Evolutionary conservation across 2,888 invertebrate species (phyloP), one percentile per base, ranked within the genome.

Genomic region (Mylabris sibirica): DNA sequence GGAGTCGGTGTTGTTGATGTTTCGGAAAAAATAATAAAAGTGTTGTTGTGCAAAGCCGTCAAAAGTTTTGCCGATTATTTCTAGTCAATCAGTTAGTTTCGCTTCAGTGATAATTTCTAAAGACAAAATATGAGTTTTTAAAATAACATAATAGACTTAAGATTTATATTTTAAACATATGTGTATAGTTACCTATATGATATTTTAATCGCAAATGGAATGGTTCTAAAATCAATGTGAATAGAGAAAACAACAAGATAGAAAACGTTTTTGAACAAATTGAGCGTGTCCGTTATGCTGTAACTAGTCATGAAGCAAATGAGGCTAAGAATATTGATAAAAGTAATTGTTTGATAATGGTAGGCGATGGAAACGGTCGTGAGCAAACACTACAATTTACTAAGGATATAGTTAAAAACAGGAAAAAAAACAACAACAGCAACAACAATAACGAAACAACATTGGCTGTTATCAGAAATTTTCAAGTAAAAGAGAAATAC

Each of bases 261-360:
- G 49, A 53, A 53, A 53, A 53, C 49, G 49, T 53, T 53, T 65
- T 73, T 74, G 66, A 67, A 65, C 66, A 74, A 72, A 74, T 72
- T 71, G 71, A 72, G 70, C 76, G 75, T 74, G 72, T 73, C 76
- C 74, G 70, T 67, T 71, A 72, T 70, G 69, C 71, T 70, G 68
- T 68, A 75, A 71, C 75, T 70, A 71, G 74, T 73, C 77, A 77
- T 78, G 78, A 78, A 78, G 75, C 75, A 75, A 79, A 77, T 78
- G 78, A 80, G 80, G 74, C 77, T 80, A 78, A 53, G 81, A 79
- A 82, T 83, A 82, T 83, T 83, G 84, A 83, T 84, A 84, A 83
- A 83, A 83, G 84, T 84, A 84, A 84, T 84, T 84, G 83, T 84
- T 84, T 84, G 82, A 82, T 83, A 82, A 83, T 83, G 75, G 80